Evolutionary conservation across 1,140 invertebrate species (phyloP).

Genomic region (Drosophila mauritiana): DNA sequence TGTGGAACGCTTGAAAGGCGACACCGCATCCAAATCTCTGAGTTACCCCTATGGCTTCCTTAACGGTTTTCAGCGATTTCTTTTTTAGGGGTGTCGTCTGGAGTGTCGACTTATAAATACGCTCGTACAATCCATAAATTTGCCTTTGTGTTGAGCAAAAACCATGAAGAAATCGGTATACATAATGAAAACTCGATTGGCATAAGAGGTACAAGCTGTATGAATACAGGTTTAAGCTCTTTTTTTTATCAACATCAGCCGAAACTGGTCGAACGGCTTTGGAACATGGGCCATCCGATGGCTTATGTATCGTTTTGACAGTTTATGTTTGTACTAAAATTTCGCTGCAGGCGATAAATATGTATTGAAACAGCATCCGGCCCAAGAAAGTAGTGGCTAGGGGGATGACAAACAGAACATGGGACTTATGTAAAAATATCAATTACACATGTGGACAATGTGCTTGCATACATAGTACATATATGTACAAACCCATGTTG

Average conservation of each 20-base stretch:
- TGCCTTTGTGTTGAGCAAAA: slow-evolving; percentile 42
- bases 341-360: slow-evolving; percentile 29
- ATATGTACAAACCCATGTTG: not conserved
- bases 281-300: slow-evolving; percentile 16
- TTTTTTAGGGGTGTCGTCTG: slow-evolving; percentile 35
- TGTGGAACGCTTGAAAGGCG: slow-evolving; percentile 33
- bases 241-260: slow-evolving; percentile 42
- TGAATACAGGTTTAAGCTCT: slow-evolving; percentile 57
- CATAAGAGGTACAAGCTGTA: slow-evolving; percentile 47
- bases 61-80: slow-evolving; percentile 30
- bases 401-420: slow-evolving; percentile 2
- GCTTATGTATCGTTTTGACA: slow-evolving; percentile 48
- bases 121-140: slow-evolving; percentile 15
- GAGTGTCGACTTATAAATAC: slow-evolving; percentile 32
- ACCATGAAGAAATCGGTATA: slow-evolving; percentile 54
- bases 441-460: not conserved
- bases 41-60: slow-evolving; percentile 34
- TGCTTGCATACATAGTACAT: not conserved
- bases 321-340: slow-evolving; percentile 44
- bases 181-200: slow-evolving; percentile 53
- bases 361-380: slow-evolving; percentile 11
- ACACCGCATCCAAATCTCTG: slow-evolving; percentile 31
- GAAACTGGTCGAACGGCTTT: slow-evolving; percentile 63
- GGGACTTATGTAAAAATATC: not conserved
- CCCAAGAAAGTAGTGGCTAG: slow-evolving; percentile 2